Evolutionary conservation across 2,888 invertebrate genomes (phyloP), one percentile per base, ranked within the genome.

Genomic region (Galerucella pusilla): DNA sequence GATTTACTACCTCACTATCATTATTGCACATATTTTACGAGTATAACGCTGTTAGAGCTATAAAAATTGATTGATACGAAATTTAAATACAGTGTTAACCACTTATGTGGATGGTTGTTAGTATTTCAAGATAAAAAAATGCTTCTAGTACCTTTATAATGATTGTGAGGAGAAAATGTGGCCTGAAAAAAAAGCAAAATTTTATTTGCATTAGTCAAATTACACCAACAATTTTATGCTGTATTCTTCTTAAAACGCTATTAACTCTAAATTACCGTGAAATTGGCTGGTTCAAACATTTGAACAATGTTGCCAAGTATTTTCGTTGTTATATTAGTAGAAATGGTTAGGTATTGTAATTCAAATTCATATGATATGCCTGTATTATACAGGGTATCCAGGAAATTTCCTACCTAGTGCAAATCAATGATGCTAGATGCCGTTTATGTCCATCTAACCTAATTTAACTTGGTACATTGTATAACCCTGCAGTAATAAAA

Each of bases 251-350:
- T 67, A 59, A 66, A 46, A 28, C 16, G 59, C 75, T 59, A 66
- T 71, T 68, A 75, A 68, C 71, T 54, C 64, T 45, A 71, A 75
- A 75, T 75, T 75, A 49, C 71, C 71, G 67, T 75, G 75, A 75
- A 75, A 75, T 75, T 75, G 71, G n/a, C 35, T 16, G 52, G 14
- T 68, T 57, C 61, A 67, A 74, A 57, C 45, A 54, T 45, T 54
- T n/a, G n/a, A n/a, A n/a, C n/a, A n/a, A n/a, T n/a, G 46, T 66
- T 72, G 66, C 70, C 70, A 70, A 52, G 11, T 12, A 60, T 60
- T 20, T 59, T 67, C 14, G 28, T 45, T 12, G 35, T 35, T 35
- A 35, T 35, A 5, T 35, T 35, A 35, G 35, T 35, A 35, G 35
- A 35, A 35, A 35, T 35, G 35, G 35, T 35, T 35, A n/a, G n/a